Percentiles rank a stretch among this genome's conserved stretches.
Evolutionary conservation across 2,888 invertebrate species (phyloP).

Genomic region (Hypolimnas misippus): DNA sequence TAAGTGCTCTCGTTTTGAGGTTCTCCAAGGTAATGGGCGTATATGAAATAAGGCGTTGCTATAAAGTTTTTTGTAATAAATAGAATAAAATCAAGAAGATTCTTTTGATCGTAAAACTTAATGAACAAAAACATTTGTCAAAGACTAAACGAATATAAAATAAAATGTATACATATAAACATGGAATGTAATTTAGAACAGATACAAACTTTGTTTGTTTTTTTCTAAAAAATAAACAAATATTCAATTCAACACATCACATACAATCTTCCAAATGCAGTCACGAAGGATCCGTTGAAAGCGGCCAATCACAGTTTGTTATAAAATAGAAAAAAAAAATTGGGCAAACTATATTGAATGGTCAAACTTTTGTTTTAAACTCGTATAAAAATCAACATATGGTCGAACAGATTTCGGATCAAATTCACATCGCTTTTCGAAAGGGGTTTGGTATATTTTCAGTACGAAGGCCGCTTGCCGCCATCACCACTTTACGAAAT

Average conservation of each 20-base stretch:
- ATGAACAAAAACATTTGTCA: too few relatives aligned
- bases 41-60: too few relatives aligned
- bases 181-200: too few relatives aligned
- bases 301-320: conserved; percentile 20
- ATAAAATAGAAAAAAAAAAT: conserved; percentile 25
- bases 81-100: too few relatives aligned
- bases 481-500: conserved; percentile 53
- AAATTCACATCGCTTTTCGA: conserved; percentile 34
- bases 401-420: conserved; percentile 34
- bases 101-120: too few relatives aligned
- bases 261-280: conserved; percentile 17
- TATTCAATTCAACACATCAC: not conserved
- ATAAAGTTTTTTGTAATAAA: too few relatives aligned
- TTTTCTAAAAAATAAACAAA: conserved; percentile 9
- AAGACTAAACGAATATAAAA: too few relatives aligned
- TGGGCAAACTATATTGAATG: conserved; percentile 23
- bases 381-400: conserved; percentile 33
- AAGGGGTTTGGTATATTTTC: conserved; percentile 34
- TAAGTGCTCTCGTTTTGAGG: too few relatives aligned
- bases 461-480: conserved; percentile 33
- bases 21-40: too few relatives aligned
- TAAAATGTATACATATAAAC: too few relatives aligned
- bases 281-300: conserved; percentile 16
- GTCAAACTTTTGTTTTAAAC: conserved; percentile 35
- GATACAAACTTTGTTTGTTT: not conserved